phyloP scores from a whole-genome alignment of 2,888 invertebrate genomes.

The Mycogona germanica region DNA sequence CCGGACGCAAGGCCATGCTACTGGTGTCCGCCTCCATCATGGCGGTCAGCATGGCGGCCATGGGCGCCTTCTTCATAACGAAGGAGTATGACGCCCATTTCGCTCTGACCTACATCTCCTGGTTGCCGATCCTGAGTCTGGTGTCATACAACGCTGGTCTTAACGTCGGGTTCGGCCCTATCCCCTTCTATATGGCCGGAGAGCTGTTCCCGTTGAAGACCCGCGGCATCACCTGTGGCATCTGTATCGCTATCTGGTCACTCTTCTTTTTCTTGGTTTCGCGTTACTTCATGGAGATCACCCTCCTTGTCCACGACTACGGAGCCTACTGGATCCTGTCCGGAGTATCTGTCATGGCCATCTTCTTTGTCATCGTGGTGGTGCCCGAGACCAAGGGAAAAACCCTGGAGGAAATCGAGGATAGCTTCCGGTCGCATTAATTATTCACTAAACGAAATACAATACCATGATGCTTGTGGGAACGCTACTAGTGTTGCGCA shows the following conservation, averaged over 20 bases:
- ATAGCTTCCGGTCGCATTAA: no score
- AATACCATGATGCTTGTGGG: no score
- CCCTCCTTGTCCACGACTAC: constrained; percentile 5
- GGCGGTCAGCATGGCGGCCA: constrained; percentile 4
- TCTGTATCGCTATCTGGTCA: constrained; percentile 7
- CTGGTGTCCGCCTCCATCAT: constrained; percentile 18
- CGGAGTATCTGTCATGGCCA: not conserved
- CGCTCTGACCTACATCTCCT: constrained; percentile 30
- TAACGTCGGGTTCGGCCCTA: constrained; percentile 10
- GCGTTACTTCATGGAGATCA: constrained; percentile 4
- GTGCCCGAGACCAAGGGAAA: constrained; percentile 15
- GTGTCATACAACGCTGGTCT: constrained; percentile 6
- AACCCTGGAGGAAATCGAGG: constrained; percentile 11
- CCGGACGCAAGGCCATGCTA: constrained; percentile 18
- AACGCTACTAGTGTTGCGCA: no score
- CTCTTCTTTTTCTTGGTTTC: constrained; percentile 7
- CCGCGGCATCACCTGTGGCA: constrained; percentile 6
- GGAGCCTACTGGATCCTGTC: constrained; percentile 14
- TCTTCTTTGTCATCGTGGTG: not conserved
- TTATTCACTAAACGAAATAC: not conserved
- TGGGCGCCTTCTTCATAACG: constrained; percentile 4
- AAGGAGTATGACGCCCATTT: constrained; percentile 1
- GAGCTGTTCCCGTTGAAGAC: constrained; percentile 10
- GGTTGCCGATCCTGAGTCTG: constrained; percentile 11
- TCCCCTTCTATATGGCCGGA: constrained; percentile 11